A percentile compares a stretch with the other conserved stretches of the same genome.
These are phyloP conservation scores for Luperina nickerlii DNA, from an alignment of 2,888 invertebrate species.

Conservation along the genomic window DNA sequence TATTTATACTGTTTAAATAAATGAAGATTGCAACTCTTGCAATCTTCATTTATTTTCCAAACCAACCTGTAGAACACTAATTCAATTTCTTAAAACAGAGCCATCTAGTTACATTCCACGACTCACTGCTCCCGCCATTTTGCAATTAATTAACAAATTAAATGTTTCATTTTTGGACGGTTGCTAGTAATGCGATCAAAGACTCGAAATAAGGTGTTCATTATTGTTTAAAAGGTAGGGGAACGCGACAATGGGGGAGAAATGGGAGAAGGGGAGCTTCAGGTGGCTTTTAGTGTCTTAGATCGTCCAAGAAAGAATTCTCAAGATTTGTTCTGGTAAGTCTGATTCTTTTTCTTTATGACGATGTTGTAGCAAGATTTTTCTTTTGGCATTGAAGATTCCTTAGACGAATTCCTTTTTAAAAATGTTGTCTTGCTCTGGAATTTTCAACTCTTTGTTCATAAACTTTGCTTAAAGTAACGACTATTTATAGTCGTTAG, in stretches of 20 bases:
- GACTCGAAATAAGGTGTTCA: constrained; percentile 62
- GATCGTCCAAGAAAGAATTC: constrained; percentile 27
- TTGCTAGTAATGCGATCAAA: constrained; percentile 56
- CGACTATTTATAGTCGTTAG: no score
- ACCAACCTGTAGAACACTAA: constrained; percentile 16
- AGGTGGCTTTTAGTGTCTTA: constrained; percentile 53
- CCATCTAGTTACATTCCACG: constrained; percentile 28
- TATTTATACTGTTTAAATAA: neutral
- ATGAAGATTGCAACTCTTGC: neutral
- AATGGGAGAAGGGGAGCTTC: constrained; percentile 43
- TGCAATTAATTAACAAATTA: constrained; percentile 55
- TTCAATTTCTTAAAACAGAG: constrained; percentile 37
- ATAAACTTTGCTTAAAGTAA: no score
- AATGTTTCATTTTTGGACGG: constrained; percentile 54
- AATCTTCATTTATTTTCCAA: neutral
- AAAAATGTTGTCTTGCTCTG: neutral
- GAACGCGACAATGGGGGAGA: constrained; percentile 40
- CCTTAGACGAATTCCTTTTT: neutral
- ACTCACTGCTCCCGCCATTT: constrained; percentile 36
- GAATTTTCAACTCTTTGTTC: no score
- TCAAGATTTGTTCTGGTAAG: constrained; percentile 20
- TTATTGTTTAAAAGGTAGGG: constrained; percentile 61
- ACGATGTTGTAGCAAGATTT: neutral
- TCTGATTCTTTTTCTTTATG: neutral
- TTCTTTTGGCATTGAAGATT: neutral